Base-by-base conservation (phyloP, 1,140 invertebrate species). In the Tetragonula clypearis region DNA sequence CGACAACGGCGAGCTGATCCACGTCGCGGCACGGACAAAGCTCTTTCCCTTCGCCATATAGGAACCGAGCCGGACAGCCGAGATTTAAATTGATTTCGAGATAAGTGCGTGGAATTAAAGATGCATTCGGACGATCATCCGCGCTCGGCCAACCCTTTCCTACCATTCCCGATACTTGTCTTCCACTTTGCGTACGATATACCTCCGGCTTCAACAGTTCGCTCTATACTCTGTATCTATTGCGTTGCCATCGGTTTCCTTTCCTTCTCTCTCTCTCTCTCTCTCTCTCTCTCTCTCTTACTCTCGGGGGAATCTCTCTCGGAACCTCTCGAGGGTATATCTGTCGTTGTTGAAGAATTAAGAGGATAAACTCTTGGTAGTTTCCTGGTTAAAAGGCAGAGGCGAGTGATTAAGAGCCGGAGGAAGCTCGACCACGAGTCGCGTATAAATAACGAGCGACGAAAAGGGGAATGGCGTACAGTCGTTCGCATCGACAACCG, bases 391-490 rank as follows among this genome's bases (percentile, higher is more conserved):
- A 41, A 60, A 66, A 26, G 41, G 65, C 55, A 60, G 82, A 56
- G 68, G 30, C 74, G 76, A 65, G 77, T 79, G 82, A 84, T 79
- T 62, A 62, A 79, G 76, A 49, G 58, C 41, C 26, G 11, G 66
- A 35, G 26, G 66, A 49, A 49, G 35, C 30, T 14, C 19, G 73
- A 21, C 12, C 76, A 56, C 76, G 76, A 88, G 88, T 87, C 81
- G 76, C 69, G 74, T 88, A 88, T 88, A 88, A 88, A 88, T 88
- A 88, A 88, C 84, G 85, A 79, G 17, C 71, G 84, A 78, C 71
- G 85, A 86, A 88, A 86, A 83, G 87, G 72, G 84, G 71, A 82
- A 83, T 60, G 87, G 85, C 84, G 77, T 68, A 58, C 76, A 77
- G 75, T 80, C 79, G 87, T 72, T 82, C 84, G 65, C 87, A 81